Evolutionary conservation across 1,140 invertebrate species (phyloP), one percentile per base, ranked within the genome.

Genomic region (Teleogryllus occipitalis): DNA sequence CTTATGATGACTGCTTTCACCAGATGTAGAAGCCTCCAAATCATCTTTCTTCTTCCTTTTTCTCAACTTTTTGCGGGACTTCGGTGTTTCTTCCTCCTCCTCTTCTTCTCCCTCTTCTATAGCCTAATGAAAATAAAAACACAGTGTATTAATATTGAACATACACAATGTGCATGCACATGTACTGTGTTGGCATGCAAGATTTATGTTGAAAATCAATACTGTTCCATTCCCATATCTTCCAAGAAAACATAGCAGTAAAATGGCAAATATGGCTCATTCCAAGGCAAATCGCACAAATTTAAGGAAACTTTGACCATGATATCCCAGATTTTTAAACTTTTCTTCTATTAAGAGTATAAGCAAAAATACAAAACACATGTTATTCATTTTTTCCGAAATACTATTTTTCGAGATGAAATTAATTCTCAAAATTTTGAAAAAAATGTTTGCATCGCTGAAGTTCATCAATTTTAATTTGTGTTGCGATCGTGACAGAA

Each of bases 61-160:
- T 80, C 80, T 82, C 14, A 48, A 48, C 21, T 78, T 74, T 27
- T 78, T 81, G 81, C 82, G 39, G 7, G 27, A 22, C 73, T 80
- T 81, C 27, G 77, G 76, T 27, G 80, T 75, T 65, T 81, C 81
- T 74, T 79, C 80, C 10, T 82, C 81, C 21, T 78, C 80, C 48
- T 79, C 80, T 5, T 82, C 82, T 49, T 84, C 83, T 49, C 84
- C 84, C 18, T 84, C 83, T 49, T 84, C 84, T 78, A 84, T 83
- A n/a, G 82, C 82, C 82, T 83, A 80, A 48, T 39, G 5, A 39
- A 39, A 1, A 39, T 39, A 39, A 39, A 39, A 39, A 39, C 27
- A 39, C 27, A 2, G 27, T 39, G 27, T 39, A 39, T 39, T 39
- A 39, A 39, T 39, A 2, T 39, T 39, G 1, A 1, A 39, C 27